Evolutionary conservation across 2,113 vertebrate species (phyloP).

Genomic region (Oceanodroma tethys): DNA sequence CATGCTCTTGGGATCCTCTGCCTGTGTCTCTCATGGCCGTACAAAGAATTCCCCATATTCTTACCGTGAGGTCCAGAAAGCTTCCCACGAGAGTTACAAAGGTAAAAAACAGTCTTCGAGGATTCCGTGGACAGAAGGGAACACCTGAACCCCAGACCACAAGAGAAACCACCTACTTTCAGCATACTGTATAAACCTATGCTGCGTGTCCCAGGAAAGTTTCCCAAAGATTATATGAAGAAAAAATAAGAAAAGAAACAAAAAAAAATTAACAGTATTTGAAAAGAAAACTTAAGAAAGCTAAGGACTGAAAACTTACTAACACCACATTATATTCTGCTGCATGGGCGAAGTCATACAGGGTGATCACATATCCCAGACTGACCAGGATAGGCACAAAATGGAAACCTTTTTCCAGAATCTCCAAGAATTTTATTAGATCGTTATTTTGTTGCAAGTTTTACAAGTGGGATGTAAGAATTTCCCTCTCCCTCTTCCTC

Average conservation of each 20-base stretch:
- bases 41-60: neutral
- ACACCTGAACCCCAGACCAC: neutral
- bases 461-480: neutral
- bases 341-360: neutral
- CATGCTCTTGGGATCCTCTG: neutral
- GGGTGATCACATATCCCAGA: neutral
- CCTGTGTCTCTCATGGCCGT: accelerated
- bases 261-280: neutral
- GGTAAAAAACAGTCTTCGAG: neutral
- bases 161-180: neutral
- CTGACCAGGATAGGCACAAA: neutral
- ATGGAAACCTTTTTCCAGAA: neutral
- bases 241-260: neutral
- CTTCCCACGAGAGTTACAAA: neutral
- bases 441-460: neutral
- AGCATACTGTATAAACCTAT: neutral
- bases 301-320: neutral
- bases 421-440: neutral
- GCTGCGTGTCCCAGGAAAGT: neutral
- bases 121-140: neutral
- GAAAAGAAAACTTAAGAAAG: neutral
- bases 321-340: neutral
- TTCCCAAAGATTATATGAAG: neutral
- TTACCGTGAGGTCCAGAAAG: neutral
- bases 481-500: neutral